phyloP scores from a whole-genome alignment of 2,797 vertebrate genomes.

The Sebastes itinus region DNA sequence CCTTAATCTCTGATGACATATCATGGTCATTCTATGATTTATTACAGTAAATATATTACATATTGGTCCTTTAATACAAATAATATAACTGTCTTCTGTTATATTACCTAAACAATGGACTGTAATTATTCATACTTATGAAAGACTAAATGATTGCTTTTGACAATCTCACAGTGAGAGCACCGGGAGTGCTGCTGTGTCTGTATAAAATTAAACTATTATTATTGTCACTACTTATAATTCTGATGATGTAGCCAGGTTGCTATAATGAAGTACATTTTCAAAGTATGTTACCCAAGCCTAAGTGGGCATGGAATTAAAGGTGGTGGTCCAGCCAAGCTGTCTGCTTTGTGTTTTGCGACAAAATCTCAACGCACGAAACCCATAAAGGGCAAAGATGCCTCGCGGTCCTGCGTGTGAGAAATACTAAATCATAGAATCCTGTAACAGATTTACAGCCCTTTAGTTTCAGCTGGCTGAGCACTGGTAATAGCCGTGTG shows the following conservation, averaged over 20 bases:
- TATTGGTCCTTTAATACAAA: neutral
- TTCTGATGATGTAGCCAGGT: neutral
- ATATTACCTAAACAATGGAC: neutral
- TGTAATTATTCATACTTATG: neutral
- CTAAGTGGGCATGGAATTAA: neutral
- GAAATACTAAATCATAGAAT: conserved; percentile 43
- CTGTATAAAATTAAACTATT: neutral
- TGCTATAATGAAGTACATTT: conserved; percentile 1
- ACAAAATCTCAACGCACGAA: neutral
- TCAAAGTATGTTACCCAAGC: neutral
- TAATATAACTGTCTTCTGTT: neutral
- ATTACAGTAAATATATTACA: too few relatives aligned
- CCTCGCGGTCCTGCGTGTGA: neutral
- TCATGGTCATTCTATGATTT: too few relatives aligned
- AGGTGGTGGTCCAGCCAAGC: neutral
- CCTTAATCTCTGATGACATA: too few relatives aligned
- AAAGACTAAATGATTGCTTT: neutral
- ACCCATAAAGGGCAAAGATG: conserved; percentile 1
- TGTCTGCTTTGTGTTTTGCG: neutral
- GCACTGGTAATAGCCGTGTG: conserved; percentile 29
- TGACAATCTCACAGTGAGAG: neutral
- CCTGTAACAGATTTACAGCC: conserved; percentile 54
- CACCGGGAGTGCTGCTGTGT: neutral
- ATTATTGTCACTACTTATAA: neutral
- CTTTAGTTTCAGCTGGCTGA: conserved; percentile 49